These are phyloP conservation scores for Andrena chrysosceles DNA, from an alignment of 2,888 invertebrate genomes.

Conservation along the genomic window DNA sequence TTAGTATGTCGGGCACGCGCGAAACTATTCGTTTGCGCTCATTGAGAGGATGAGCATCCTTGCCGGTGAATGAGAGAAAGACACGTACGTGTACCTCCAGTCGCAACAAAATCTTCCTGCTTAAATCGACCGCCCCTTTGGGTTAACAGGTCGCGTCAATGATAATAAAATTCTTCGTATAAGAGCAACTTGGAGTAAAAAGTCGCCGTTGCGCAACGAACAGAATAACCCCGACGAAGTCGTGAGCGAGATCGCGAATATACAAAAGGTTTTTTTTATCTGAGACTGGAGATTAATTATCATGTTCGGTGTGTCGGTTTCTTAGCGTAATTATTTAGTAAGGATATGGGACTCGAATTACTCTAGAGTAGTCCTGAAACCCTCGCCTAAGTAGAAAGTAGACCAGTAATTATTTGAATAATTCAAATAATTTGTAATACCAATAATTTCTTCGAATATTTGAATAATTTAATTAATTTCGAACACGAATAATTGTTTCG, in stretches of 20 bases:
- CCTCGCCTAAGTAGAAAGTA: too few relatives aligned
- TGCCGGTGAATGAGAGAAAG: constrained; percentile 45
- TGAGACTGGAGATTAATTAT: too few relatives aligned
- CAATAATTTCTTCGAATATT: too few relatives aligned
- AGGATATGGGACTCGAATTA: too few relatives aligned
- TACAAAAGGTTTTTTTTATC: too few relatives aligned
- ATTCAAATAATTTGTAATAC: too few relatives aligned
- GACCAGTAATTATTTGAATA: too few relatives aligned
- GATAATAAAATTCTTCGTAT: constrained; percentile 26
- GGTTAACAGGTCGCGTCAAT: constrained; percentile 31
- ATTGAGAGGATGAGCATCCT: constrained; percentile 46
- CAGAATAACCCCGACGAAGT: constrained; percentile 14
- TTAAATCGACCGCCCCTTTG: constrained; percentile 13
- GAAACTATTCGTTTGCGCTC: constrained; percentile 61
- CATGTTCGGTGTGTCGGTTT: too few relatives aligned
- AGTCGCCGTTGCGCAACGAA: constrained; percentile 22
- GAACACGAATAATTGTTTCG: too few relatives aligned
- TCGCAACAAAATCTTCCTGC: constrained; percentile 37
- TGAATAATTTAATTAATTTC: too few relatives aligned
- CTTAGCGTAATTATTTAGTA: too few relatives aligned
- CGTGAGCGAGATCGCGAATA: not conserved
- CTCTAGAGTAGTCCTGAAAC: too few relatives aligned
- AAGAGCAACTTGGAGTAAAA: constrained; percentile 13
- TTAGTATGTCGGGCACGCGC: constrained; percentile 54
- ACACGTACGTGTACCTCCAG: constrained; percentile 19